Base-by-base conservation (phyloP, 2,888 invertebrate genomes). In the Pristionchus entomophagus region DNA sequence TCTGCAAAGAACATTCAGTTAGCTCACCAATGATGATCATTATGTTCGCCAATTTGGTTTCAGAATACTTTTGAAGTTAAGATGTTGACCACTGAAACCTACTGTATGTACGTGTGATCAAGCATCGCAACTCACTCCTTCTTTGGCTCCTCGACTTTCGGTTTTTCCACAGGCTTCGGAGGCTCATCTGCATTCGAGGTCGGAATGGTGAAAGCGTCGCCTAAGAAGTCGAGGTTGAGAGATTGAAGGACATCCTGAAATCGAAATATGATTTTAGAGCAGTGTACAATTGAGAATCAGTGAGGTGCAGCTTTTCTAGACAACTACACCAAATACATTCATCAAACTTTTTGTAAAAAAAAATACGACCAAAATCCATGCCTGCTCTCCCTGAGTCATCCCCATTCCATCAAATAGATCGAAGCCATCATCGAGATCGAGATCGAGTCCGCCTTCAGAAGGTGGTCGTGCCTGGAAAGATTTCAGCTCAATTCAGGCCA, bases 361-460 rank as follows among this genome's bases (percentile, higher is more conserved):
- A 6, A 45, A 45, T 45, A 10, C 8, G 8, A 45, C 6, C 45
- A 14, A 45, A 45, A 2, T 69, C 6, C 32, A 12, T 22, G 41
- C 73, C 73, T 73, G 38, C 12, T 73, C 73, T 19, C 41, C 41
- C n/a, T n/a, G n/a, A n/a, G n/a, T n/a, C 73, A 45, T 38, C 8
- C 14, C 45, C 73, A 73, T 41, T 45, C 73, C 73, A 29, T 73
- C 73, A 22, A 73, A 73, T 32, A 73, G 73, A 26, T 73, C 73
- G n/a, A 73, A 32, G 8, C 73, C 73, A 10, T 73, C 73, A 10
- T 73, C 73, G 41, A 73, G 19, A 41, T 73, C 41, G 41, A 73
- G 22, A 26, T 73, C 73, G 41, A 73, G 41, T 41, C 41, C 41
- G 41, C 73, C 19, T 19, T 73, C 73, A 26, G 73, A 73, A 38